Conservation (phyloP, 2,888 invertebrate genomes). For the Orthosia cruda region DNA sequence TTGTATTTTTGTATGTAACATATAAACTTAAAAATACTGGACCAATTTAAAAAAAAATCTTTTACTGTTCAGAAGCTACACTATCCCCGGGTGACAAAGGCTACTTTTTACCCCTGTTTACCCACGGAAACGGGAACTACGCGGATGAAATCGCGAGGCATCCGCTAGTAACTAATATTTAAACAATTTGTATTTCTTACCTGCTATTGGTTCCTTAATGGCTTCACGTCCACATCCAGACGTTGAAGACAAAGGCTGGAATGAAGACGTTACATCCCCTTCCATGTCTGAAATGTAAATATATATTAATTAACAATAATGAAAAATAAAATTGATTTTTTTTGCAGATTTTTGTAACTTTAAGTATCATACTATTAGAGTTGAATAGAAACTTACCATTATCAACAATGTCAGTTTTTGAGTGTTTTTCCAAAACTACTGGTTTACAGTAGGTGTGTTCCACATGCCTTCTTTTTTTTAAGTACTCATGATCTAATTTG, state of each 20-base stretch:
- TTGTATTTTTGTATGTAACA: too few species aligned
- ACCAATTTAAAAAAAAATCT: too few species aligned
- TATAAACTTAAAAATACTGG: too few species aligned
- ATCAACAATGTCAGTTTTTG: not conserved
- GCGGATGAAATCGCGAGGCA: too few species aligned
- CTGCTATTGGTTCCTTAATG: constrained; percentile 2
- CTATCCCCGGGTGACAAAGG: too few species aligned
- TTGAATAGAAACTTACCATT: not conserved
- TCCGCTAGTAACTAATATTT: not conserved
- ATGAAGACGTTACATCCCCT: not conserved
- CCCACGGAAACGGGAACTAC: too few species aligned
- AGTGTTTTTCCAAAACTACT: not conserved
- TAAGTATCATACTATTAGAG: too few species aligned
- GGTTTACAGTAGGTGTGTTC: constrained; percentile 5
- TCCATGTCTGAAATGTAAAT: not conserved
- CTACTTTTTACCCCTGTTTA: too few species aligned
- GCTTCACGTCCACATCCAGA: not conserved
- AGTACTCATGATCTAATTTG: not conserved
- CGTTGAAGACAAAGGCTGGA: not conserved
- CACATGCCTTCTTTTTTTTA: not conserved
- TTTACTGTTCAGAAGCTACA: too few species aligned
- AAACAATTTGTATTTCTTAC: not conserved
- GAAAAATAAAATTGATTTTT: too few species aligned
- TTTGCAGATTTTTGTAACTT: too few species aligned
- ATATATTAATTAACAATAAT: too few species aligned